Evolutionary conservation across 1,140 invertebrate genomes (phyloP).

Genomic region (Drosophila sucinea): DNA sequence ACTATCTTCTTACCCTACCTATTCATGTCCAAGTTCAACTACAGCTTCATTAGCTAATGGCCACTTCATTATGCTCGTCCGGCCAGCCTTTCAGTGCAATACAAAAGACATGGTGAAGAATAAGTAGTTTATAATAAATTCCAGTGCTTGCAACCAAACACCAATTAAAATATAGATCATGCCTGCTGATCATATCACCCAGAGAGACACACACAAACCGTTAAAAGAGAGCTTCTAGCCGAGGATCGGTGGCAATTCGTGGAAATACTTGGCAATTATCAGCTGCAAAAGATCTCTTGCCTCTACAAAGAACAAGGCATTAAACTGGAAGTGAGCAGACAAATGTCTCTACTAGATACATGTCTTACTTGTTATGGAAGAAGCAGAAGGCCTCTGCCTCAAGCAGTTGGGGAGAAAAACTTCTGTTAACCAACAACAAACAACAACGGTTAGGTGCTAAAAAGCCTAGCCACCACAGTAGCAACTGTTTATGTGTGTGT

Average conservation of each 20-base stretch:
- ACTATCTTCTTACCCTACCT: constrained; percentile 23
- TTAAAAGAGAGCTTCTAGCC: constrained; percentile 47
- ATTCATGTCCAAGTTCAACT: constrained; percentile 22
- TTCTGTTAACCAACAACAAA: constrained; percentile 35
- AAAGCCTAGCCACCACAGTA: constrained; percentile 61
- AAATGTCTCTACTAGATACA: constrained; percentile 55
- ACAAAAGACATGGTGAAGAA: constrained; percentile 19
- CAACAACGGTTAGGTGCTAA: constrained; percentile 63
- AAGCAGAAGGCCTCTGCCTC: not conserved
- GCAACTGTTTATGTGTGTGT: constrained; percentile 24
- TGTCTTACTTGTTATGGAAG: constrained; percentile 62
- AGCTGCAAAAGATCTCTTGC: constrained; percentile 48
- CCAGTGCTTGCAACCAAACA: constrained; percentile 40
- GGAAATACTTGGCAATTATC: constrained; percentile 62
- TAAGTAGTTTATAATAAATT: constrained; percentile 44
- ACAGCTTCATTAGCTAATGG: constrained; percentile 80
- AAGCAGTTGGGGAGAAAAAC: not conserved
- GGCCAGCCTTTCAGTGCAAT: constrained; percentile 13
- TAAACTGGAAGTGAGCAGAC: constrained; percentile 55
- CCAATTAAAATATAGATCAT: constrained; percentile 81
- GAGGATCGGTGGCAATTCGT: constrained; percentile 62
- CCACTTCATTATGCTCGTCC: constrained; percentile 58
- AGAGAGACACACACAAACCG: constrained; percentile 45
- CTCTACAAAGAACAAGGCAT: constrained; percentile 71
- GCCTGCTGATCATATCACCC: constrained; percentile 59